These are phyloP conservation scores for Palloptera scutellata DNA, from an alignment of 2,888 invertebrate genomes.

Conservation along the genomic window DNA sequence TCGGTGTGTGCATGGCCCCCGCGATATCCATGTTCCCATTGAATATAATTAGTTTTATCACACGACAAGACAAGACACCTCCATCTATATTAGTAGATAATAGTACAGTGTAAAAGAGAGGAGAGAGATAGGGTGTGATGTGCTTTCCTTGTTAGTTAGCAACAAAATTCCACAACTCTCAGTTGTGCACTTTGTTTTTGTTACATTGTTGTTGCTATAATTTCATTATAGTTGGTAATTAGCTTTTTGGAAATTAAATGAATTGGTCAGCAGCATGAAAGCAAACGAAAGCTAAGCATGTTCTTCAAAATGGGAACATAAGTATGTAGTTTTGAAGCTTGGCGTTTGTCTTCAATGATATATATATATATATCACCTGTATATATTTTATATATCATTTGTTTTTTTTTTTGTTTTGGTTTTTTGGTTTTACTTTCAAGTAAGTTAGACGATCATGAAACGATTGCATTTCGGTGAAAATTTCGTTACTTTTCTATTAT, in stretches of 20 bases:
- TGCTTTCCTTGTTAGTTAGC: neutral
- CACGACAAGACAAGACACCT: conserved; percentile 32
- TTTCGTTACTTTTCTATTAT: no score
- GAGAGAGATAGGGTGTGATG: neutral
- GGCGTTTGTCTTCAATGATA: neutral
- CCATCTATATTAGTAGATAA: neutral
- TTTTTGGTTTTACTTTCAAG: no score
- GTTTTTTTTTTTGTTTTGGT: no score
- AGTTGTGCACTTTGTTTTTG: conserved; percentile 7
- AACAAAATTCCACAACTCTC: neutral
- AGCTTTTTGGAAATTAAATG: conserved; percentile 24
- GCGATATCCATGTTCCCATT: conserved; percentile 34
- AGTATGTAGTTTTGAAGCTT: neutral
- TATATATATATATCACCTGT: no score
- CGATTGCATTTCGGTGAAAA: no score
- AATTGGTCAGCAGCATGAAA: conserved; percentile 18
- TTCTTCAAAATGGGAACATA: no score
- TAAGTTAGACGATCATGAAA: no score
- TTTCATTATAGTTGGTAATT: conserved; percentile 27
- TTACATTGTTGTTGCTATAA: conserved; percentile 3
- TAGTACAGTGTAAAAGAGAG: neutral
- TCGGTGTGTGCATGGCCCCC: neutral
- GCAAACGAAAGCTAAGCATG: neutral
- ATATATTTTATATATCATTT: no score
- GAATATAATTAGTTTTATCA: conserved; percentile 61